Conservation (phyloP, 1,140 invertebrate genomes). For the Drosophila persimilis region DNA sequence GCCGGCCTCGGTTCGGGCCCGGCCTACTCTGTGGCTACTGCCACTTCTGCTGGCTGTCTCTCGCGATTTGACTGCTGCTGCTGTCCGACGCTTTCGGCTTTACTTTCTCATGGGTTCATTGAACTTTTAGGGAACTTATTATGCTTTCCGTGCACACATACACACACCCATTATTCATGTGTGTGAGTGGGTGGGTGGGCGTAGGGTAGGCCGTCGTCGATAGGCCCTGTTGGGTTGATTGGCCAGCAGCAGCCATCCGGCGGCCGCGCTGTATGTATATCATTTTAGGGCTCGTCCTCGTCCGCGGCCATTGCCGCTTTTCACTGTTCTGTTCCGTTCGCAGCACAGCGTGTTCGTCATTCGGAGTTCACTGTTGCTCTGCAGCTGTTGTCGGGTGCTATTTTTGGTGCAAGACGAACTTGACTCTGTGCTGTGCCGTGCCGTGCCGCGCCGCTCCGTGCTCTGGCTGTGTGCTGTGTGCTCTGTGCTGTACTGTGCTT, state of each 20-base stretch:
- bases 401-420: constrained; percentile 53
- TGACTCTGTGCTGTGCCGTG: constrained; percentile 30
- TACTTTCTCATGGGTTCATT: constrained; percentile 72
- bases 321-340: constrained; percentile 1
- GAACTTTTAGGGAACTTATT: constrained; percentile 75
- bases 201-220: constrained; percentile 26
- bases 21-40: constrained; percentile 30
- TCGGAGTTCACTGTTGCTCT: constrained; percentile 47
- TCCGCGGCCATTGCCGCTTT: constrained; percentile 36
- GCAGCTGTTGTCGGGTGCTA: constrained; percentile 47
- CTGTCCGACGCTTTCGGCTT: constrained; percentile 36
- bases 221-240: constrained; percentile 52
- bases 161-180: neutral
- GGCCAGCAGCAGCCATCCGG: constrained; percentile 25
- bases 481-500: constrained; percentile 18
- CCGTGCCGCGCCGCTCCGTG: too few species aligned
- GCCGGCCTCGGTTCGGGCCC: constrained; percentile 45
- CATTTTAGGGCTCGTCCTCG: constrained; percentile 64
- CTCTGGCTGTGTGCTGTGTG: neutral
- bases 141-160: constrained; percentile 44
- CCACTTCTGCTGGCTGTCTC: too few species aligned
- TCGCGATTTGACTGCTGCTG: constrained; percentile 11
- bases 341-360: constrained; percentile 7
- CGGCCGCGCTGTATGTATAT: constrained; percentile 39
- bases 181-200: constrained; percentile 17